These are phyloP conservation scores for Coecobrya sp. DNA, from an alignment of 2,888 invertebrate genomes.

Conservation along the genomic window DNA sequence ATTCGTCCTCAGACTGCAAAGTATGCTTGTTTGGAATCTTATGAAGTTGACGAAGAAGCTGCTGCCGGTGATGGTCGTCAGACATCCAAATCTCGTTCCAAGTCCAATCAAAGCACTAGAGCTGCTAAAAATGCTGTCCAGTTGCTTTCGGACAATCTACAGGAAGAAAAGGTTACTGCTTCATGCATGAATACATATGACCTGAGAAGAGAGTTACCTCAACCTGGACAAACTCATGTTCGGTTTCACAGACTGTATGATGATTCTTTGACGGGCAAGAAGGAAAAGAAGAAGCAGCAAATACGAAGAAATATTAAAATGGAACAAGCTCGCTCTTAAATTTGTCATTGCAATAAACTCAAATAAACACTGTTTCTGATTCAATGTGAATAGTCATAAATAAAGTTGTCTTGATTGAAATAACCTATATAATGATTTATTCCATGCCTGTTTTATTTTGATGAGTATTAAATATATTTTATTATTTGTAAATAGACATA, in stretches of 20 bases:
- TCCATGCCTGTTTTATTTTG: too few relatives aligned
- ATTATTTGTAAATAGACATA: too few relatives aligned
- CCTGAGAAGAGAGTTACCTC: slow-evolving; percentile 34
- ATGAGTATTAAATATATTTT: too few relatives aligned
- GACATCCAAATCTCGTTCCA: slow-evolving; percentile 1
- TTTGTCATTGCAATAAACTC: background rate
- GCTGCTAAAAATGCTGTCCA: slow-evolving; percentile 66
- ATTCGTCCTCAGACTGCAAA: slow-evolving; percentile 71
- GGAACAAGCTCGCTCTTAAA: slow-evolving; percentile 59
- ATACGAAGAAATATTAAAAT: slow-evolving; percentile 59
- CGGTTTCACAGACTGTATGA: slow-evolving; percentile 23
- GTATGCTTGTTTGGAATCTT: slow-evolving; percentile 68
- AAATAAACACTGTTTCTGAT: background rate
- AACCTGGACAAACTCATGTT: slow-evolving; percentile 24
- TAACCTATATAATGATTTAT: too few relatives aligned
- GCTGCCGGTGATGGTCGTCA: background rate
- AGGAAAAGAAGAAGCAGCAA: slow-evolving; percentile 67
- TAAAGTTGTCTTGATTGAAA: too few relatives aligned
- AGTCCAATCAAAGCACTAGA: background rate
- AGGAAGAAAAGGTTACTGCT: slow-evolving; percentile 54
- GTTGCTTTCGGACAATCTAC: slow-evolving; percentile 62
- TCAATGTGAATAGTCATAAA: background rate
- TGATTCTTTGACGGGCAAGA: slow-evolving; percentile 13
- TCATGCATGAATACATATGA: background rate
- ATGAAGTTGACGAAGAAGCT: slow-evolving; percentile 7